A percentile compares a stretch with the other conserved stretches of the same genome.
Evolutionary conservation across 2,113 vertebrate species (phyloP).

Genomic region (Pterocles orientalis): DNA sequence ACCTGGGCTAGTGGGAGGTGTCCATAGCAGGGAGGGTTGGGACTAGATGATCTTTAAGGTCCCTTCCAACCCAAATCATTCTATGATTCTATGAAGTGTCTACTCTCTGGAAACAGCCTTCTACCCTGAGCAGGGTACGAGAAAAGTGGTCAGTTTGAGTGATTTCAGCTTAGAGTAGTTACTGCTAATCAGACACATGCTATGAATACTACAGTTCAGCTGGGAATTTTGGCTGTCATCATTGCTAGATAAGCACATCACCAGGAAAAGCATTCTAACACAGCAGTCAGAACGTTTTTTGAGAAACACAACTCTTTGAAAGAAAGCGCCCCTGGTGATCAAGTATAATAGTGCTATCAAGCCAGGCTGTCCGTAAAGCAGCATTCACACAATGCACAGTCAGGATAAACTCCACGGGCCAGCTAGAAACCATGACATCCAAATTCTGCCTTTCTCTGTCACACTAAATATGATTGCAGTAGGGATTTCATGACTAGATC

Average conservation of each 20-base stretch:
- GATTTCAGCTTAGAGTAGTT: background rate
- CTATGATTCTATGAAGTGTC: background rate
- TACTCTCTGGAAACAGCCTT: background rate
- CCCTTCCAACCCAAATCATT: too few relatives aligned
- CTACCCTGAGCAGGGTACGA: background rate
- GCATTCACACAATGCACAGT: background rate
- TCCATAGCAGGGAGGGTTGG: too few relatives aligned
- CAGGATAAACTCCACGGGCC: background rate
- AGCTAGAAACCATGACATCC: background rate
- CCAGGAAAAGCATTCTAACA: background rate
- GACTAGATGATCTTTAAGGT: too few relatives aligned
- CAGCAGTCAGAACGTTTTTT: background rate
- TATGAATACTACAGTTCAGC: background rate
- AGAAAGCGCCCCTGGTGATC: background rate
- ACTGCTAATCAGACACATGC: background rate
- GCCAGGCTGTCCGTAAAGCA: background rate
- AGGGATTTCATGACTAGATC: background rate
- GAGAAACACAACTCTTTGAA: background rate
- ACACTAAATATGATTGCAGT: background rate
- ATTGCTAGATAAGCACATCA: background rate
- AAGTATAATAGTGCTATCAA: background rate
- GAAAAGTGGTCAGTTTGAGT: accelerated
- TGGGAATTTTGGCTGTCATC: background rate
- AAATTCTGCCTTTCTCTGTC: background rate
- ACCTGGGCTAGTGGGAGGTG: too few relatives aligned